These are phyloP conservation scores for Eutrigla gurnardus DNA, from an alignment of 2,797 vertebrate species.

Conservation along the genomic window DNA sequence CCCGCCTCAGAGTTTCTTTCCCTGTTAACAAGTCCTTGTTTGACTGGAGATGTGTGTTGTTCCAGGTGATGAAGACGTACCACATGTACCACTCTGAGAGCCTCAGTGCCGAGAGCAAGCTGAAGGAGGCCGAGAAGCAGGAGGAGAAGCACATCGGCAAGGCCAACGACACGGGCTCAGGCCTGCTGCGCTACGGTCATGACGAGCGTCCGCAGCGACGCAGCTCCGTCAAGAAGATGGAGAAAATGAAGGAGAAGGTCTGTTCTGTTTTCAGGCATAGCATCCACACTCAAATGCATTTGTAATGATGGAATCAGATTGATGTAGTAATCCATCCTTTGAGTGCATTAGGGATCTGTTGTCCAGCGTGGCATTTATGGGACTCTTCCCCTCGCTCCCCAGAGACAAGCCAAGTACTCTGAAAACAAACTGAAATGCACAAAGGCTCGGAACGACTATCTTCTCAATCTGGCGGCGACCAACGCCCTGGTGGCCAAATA, in stretches of 20 bases:
- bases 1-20: neutral
- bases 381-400: conserved; percentile 45
- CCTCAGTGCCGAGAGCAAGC: conserved; percentile 93
- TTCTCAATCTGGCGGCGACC: conserved; percentile 95
- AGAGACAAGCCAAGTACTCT: conserved; percentile 99
- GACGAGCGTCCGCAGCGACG: conserved; percentile 94
- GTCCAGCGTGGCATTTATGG: conserved; percentile 47
- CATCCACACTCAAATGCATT: conserved; percentile 5
- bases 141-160: conserved; percentile 96
- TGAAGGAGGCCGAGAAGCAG: conserved; percentile 97
- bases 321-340: conserved; percentile 42
- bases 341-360: conserved; percentile 53
- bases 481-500: conserved; percentile 97
- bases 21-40: neutral
- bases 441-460: conserved; percentile 96
- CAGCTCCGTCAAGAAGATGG: conserved; percentile 97
- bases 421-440: conserved; percentile 99
- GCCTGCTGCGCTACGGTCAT: conserved; percentile 89
- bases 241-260: conserved; percentile 99
- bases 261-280: conserved; percentile 5
- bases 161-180: conserved; percentile 86
- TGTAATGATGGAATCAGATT: conserved; percentile 29
- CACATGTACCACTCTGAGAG: conserved; percentile 97
- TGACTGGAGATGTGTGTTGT: neutral
- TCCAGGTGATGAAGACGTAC: conserved; percentile 97